Base-by-base conservation (phyloP, 1,140 invertebrate genomes). In the Bombus vancouverensis region DNA sequence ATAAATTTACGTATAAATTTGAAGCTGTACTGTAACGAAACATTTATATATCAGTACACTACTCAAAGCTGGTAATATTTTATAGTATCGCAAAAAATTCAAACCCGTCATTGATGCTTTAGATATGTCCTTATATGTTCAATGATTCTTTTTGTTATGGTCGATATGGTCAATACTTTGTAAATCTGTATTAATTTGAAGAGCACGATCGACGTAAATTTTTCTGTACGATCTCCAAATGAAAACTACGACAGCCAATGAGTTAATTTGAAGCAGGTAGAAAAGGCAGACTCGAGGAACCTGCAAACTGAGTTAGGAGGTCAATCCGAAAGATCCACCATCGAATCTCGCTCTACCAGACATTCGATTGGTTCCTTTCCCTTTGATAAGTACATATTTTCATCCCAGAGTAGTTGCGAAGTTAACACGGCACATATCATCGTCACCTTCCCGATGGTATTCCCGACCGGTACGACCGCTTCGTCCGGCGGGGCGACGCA, bases 401-500 rank as follows among this genome's bases (percentile, higher is more conserved):
- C 47, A 8, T 22, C 18, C 5, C 18, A 22, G 47, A 53, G 5
- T 53, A 53, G 47, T 53, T 22, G 6, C 18, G 1, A 18, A 53
- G 47, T 53, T 53, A 53, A 53, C 47, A 1, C 6, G 18, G 47
- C 18, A 53, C 47, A 0, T 53, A 70, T 68, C 44, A 83, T 88
- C 81, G 87, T 88, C 73, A 83, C 66, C 81, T 53, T 8, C 18
- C 47, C 86, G 85, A 85, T 78, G 70, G 83, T 85, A 18, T 39
- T 15, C 2, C 0, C 62, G 81, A 91, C 84, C 70, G 89, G 78
- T 87, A 87, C 44, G 74, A 91, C 89, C 81, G 81, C 89, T 87
- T 90, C 71, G 66, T 78, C 34, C 77, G 71, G n/a, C 59, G 59
- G 32, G 34, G 12, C 66, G 76, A 70, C 79, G 75, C 89, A 87